Conservation (phyloP, 1,140 invertebrate genomes). For the Muscidifurax raptorellus region DNA sequence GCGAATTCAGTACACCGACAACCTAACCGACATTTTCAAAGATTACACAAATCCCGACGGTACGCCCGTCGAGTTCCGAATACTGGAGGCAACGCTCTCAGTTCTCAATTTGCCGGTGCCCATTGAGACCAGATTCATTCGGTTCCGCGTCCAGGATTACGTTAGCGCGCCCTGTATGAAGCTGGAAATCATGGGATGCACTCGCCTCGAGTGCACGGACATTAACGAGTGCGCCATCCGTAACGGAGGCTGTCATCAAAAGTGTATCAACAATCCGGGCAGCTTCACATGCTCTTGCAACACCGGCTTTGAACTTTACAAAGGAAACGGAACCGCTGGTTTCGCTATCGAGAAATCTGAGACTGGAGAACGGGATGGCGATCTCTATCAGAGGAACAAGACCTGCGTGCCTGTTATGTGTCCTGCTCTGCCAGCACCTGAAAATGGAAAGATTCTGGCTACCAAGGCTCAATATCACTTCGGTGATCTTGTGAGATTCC, state of each 20-base stretch:
- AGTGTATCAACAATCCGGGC: constrained; percentile 93
- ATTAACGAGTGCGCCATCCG: constrained; percentile 93
- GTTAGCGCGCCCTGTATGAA: constrained; percentile 91
- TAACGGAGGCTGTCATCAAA: constrained; percentile 96
- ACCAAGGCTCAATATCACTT: constrained; percentile 90
- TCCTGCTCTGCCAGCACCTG: constrained; percentile 85
- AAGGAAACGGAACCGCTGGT: constrained; percentile 93
- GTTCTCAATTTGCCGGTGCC: constrained; percentile 92
- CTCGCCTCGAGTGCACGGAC: constrained; percentile 91
- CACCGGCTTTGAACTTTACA: constrained; percentile 94
- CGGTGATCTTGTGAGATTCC: constrained; percentile 92
- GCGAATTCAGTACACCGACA: constrained; percentile 90
- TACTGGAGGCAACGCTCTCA: constrained; percentile 90
- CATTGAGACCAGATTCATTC: constrained; percentile 92
- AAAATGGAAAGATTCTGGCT: constrained; percentile 92
- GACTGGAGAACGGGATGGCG: constrained; percentile 90
- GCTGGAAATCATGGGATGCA: constrained; percentile 95
- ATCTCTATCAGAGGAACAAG: constrained; percentile 94
- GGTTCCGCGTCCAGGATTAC: constrained; percentile 93
- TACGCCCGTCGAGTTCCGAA: constrained; percentile 93
- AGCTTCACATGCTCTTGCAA: constrained; percentile 93
- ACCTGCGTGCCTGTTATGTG: constrained; percentile 97
- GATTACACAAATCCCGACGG: constrained; percentile 94
- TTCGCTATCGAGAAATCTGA: constrained; percentile 88
- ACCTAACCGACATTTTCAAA: constrained; percentile 91